phyloP scores from a whole-genome alignment of 2,113 vertebrate species.

The Callopanchax toddi region DNA sequence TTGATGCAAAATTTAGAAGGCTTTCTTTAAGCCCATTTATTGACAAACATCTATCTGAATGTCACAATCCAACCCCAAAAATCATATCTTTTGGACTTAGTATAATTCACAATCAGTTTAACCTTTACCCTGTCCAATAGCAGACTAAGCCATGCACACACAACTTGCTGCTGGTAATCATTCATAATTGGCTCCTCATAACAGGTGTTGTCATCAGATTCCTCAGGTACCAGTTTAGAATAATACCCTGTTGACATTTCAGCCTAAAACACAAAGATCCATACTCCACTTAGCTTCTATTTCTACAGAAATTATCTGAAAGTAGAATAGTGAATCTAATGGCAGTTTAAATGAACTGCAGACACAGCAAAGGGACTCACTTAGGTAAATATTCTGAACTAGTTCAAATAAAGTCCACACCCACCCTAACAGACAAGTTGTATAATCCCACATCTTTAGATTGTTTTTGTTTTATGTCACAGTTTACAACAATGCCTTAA shows the following conservation, averaged over 20 bases:
- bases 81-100: constrained; percentile 29
- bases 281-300: background rate
- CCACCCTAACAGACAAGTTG: no score
- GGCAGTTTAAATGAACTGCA: background rate
- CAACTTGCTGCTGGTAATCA: background rate
- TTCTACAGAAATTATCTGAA: background rate
- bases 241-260: background rate
- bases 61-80: constrained; percentile 16
- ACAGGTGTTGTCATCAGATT: background rate
- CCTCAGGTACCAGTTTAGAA: no score
- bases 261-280: background rate
- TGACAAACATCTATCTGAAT: background rate
- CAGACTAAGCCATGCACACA: constrained; percentile 8
- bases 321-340: background rate
- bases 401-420: background rate
- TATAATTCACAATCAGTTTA: constrained; percentile 13
- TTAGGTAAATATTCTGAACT: background rate
- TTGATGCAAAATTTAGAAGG: no score
- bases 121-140: constrained; percentile 38
- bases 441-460: no score
- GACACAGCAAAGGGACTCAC: background rate
- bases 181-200: background rate
- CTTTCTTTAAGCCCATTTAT: background rate
- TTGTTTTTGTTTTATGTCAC: no score
- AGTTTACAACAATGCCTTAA: background rate